A percentile compares a stretch with the other conserved stretches of the same genome.
phyloP scores from a whole-genome alignment of 2,888 invertebrate genomes.

The Drosophila niveifrons region DNA sequence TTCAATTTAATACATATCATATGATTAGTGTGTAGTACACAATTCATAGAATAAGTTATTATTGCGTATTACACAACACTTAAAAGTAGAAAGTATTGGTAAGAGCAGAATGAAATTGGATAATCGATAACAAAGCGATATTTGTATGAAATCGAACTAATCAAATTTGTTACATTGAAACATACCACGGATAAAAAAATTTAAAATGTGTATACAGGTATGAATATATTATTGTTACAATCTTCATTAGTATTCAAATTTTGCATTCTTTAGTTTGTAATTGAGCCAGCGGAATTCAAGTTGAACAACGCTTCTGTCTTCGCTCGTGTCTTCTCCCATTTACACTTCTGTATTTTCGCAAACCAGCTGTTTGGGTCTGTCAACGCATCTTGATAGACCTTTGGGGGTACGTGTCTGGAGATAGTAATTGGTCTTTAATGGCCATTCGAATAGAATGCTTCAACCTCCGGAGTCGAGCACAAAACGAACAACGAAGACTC shows the following conservation, averaged over 20 bases:
- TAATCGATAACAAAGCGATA: too few species aligned
- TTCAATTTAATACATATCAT: too few species aligned
- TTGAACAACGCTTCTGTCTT: slow-evolving; percentile 20
- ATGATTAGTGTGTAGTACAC: too few species aligned
- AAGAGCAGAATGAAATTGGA: too few species aligned
- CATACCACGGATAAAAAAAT: too few species aligned
- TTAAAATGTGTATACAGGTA: too few species aligned
- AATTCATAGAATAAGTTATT: too few species aligned
- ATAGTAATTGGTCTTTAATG: slow-evolving; percentile 67
- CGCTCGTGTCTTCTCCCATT: slow-evolving; percentile 23
- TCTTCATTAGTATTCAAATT: neutral
- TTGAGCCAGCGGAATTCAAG: slow-evolving; percentile 23
- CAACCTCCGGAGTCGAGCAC: slow-evolving; percentile 52
- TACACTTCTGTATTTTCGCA: slow-evolving; percentile 31
- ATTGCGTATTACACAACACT: too few species aligned
- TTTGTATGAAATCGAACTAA: too few species aligned
- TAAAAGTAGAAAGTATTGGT: too few species aligned
- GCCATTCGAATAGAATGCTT: slow-evolving; percentile 51
- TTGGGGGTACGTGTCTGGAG: slow-evolving; percentile 60
- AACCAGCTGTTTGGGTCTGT: slow-evolving; percentile 26
- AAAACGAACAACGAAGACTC: slow-evolving; percentile 12
- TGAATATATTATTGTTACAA: too few species aligned
- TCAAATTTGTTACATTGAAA: neutral
- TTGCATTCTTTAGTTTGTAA: neutral
- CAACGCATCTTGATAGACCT: slow-evolving; percentile 65